phyloP scores from a whole-genome alignment of 2,888 invertebrate genomes.

The Tanypteryx hageni region DNA sequence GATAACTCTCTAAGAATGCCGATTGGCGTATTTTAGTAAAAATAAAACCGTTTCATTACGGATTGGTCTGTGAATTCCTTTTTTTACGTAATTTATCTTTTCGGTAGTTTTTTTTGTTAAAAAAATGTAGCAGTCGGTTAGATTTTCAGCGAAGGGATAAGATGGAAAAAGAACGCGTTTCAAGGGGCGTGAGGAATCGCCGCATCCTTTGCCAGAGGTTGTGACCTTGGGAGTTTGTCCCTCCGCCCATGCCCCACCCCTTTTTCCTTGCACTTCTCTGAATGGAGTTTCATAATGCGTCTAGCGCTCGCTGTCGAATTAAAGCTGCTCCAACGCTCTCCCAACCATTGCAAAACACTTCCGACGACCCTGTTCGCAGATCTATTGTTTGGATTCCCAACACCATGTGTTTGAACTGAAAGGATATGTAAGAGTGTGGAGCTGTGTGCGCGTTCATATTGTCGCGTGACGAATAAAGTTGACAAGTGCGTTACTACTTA shows the following conservation, averaged over 20 bases:
- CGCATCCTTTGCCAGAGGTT: neutral
- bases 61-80: too few relatives aligned
- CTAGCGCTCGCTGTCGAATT: neutral
- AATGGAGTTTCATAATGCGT: slow-evolving; percentile 32
- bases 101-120: too few relatives aligned
- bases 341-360: slow-evolving; percentile 29
- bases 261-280: slow-evolving; percentile 9
- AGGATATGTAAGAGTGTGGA: neutral
- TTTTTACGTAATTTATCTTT: too few relatives aligned
- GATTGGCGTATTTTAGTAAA: too few relatives aligned
- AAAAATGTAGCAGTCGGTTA: too few relatives aligned
- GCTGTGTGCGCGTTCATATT: neutral
- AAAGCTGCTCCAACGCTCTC: neutral
- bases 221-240: neutral
- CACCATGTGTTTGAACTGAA: neutral
- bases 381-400: neutral
- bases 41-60: too few relatives aligned
- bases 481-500: neutral
- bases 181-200: neutral
- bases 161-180: neutral
- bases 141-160: neutral
- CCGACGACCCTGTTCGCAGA: slow-evolving; percentile 10
- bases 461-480: neutral
- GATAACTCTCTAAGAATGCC: too few relatives aligned
- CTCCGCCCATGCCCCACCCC: slow-evolving; percentile 4